A percentile compares a stretch with the other conserved stretches of the same genome.
Evolutionary conservation across 2,113 vertebrate species (phyloP).

Genomic region (Brachypodius melanocephalos): DNA sequence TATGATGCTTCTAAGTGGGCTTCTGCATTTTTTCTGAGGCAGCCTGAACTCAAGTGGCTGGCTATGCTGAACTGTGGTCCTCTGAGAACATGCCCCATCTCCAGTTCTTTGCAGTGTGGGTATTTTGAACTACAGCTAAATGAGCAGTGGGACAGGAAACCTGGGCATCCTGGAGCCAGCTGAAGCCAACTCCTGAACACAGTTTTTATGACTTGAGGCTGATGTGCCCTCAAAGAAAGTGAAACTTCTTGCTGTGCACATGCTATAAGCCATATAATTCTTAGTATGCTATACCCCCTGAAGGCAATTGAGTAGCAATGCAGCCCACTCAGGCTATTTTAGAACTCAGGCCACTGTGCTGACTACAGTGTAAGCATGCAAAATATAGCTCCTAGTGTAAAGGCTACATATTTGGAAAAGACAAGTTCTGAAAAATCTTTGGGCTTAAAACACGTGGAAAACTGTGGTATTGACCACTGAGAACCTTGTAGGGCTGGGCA

Average conservation of each 20-base stretch:
- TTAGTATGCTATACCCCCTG: background rate
- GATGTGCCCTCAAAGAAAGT: background rate
- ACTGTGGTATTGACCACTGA: background rate
- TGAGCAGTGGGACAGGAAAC: background rate
- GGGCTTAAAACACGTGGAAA: background rate
- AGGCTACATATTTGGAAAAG: background rate
- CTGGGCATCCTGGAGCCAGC: background rate
- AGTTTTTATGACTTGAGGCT: background rate
- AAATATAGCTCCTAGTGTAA: background rate
- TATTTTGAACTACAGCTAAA: background rate
- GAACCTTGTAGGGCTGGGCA: background rate
- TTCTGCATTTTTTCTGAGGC: accelerated
- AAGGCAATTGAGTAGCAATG: background rate
- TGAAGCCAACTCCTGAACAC: background rate
- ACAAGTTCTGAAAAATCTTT: background rate
- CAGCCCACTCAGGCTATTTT: background rate
- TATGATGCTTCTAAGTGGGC: background rate
- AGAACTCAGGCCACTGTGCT: background rate
- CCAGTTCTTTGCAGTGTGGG: background rate
- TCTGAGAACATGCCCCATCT: background rate
- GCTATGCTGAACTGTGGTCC: background rate
- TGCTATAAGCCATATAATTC: background rate
- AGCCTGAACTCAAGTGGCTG: background rate
- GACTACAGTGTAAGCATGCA: background rate
- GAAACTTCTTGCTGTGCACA: background rate